phyloP scores from a whole-genome alignment of 1,140 invertebrate species.

The Thalassaphorura encarpata region DNA sequence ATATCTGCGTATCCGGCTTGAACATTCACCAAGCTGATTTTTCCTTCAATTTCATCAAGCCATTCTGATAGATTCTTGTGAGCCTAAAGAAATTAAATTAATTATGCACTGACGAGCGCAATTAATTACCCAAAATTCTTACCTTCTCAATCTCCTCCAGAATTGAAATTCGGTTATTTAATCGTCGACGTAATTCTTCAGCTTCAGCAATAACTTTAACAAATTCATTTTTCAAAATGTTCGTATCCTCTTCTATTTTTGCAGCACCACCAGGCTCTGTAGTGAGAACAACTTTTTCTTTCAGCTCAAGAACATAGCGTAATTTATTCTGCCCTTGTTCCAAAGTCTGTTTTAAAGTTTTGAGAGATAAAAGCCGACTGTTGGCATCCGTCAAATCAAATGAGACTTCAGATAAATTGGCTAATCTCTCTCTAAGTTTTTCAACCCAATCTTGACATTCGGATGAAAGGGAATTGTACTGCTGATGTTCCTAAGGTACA shows the following conservation, averaged over 20 bases:
- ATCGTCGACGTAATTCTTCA: slow-evolving; percentile 59
- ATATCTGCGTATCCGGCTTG: slow-evolving; percentile 55
- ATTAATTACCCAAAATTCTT: too few species aligned
- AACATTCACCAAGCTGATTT: slow-evolving; percentile 52
- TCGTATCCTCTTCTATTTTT: slow-evolving; percentile 81
- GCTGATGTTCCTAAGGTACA: slow-evolving; percentile 86
- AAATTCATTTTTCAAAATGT: slow-evolving; percentile 75
- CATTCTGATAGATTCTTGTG: slow-evolving; percentile 68
- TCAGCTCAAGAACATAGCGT: slow-evolving; percentile 71
- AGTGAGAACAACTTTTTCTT: slow-evolving; percentile 83
- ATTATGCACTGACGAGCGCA: too few species aligned
- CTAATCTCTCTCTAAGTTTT: slow-evolving; percentile 66
- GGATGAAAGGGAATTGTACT: slow-evolving; percentile 75
- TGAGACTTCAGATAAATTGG: slow-evolving; percentile 63
- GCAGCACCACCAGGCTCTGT: slow-evolving; percentile 73
- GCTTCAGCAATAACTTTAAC: slow-evolving; percentile 71
- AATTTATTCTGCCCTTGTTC: slow-evolving; percentile 87
- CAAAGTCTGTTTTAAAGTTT: slow-evolving; percentile 67
- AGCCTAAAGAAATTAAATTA: too few species aligned
- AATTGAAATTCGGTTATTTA: slow-evolving; percentile 56
- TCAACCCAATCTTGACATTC: slow-evolving; percentile 88
- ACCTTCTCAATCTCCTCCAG: slow-evolving; percentile 57
- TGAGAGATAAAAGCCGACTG: slow-evolving; percentile 69
- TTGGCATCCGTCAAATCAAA: slow-evolving; percentile 68
- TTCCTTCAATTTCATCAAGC: slow-evolving; percentile 74